Percentiles rank a stretch among this genome's conserved stretches.
Conservation (phyloP, 2,113 vertebrate genomes). For the Panthera leo region DNA sequence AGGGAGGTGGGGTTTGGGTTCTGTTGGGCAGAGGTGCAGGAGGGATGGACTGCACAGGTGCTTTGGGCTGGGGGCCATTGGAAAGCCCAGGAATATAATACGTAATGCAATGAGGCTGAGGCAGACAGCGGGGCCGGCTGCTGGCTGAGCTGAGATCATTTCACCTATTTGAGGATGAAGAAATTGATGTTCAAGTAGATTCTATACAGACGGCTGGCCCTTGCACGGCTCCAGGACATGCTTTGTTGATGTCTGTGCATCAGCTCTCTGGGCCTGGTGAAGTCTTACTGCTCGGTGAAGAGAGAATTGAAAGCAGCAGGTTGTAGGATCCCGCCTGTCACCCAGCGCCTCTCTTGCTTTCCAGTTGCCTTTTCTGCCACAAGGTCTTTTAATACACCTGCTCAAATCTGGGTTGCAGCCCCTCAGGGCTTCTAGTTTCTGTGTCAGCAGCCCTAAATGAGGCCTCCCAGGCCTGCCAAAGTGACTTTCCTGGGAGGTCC, state of each 20-base stretch:
- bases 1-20: not conserved
- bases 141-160: not conserved
- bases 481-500: not conserved
- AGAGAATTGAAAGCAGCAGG: not conserved
- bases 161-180: not conserved
- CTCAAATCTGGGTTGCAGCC: not conserved
- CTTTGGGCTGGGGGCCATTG: not conserved
- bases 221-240: fast-evolving
- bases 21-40: not conserved
- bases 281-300: too few relatives aligned
- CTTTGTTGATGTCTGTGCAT: not conserved
- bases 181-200: not conserved
- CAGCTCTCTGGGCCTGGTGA: not conserved
- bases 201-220: not conserved
- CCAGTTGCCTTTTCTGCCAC: not conserved
- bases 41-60: too few relatives aligned
- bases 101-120: too few relatives aligned
- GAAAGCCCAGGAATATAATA: not conserved
- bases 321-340: not conserved
- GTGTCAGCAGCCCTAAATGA: not conserved
- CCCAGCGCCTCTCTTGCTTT: not conserved
- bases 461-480: not conserved
- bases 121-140: fast-evolving
- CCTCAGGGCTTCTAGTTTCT: not conserved
- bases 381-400: not conserved